Base-by-base conservation (phyloP, 53 echinoderm and acorn worm species). In the Zoroaster sp. region DNA sequence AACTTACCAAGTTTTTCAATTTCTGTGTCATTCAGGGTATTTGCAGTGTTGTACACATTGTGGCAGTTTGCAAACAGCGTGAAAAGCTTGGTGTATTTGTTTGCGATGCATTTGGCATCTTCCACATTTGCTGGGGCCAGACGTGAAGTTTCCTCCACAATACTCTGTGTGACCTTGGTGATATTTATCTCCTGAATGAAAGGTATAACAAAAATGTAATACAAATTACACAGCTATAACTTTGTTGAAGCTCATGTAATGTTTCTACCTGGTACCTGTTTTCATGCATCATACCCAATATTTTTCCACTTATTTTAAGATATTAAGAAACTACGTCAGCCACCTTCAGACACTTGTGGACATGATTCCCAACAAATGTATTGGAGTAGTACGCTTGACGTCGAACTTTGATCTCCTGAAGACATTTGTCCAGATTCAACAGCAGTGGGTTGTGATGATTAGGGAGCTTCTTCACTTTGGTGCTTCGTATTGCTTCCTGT, bases 291-390 rank as follows among this genome's bases (percentile, higher is more conserved):
- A n/a, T n/a, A n/a, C n/a, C n/a, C n/a, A n/a, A n/a, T n/a, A 49
- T 49, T 49, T 49, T 15, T 49, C 13, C 17, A 17, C 17, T 1
- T 14, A 35, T 31, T 35, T 17, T 35, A 31, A 18, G 5, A 17
- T 31, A 28, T 36, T 72, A 33, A 35, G 5, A 35, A 18, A 35
- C 5, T 17, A 0, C 7, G 15, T 33, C 20, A 36, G 17, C 36
- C 35, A 72, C 73, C n/a, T 72, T 72, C n/a, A 72, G n/a, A 72
- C 73, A 72, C 8, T 72, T 72, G 39, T 72, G 40, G 37, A 72
- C 73, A 40, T 72, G 73, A n/a, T 72, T 72, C 8, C 73, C 73
- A 15, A 72, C n/a, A 72, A 72, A 72, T 2, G 73, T 72, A 18
- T 72, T 72, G 0, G 52, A 52, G n/a, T 52, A 52, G 52, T 52